A percentile compares a stretch with the other conserved stretches of the same genome.
phyloP scores from a whole-genome alignment of 2,888 invertebrate species.

The Crioceris asparagi region DNA sequence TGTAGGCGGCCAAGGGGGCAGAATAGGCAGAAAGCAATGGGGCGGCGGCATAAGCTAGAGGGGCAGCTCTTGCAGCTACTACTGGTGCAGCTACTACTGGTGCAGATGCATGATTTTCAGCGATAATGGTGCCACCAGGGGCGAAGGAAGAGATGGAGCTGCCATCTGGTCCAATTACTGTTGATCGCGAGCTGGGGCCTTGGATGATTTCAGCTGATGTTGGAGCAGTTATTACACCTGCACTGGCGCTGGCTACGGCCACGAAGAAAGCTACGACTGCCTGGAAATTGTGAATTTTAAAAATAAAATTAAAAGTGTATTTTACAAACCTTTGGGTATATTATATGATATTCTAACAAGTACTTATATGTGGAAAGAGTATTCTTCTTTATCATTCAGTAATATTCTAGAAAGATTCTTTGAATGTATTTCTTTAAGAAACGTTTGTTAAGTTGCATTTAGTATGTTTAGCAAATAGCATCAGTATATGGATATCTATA shows the following conservation, averaged over 20 bases:
- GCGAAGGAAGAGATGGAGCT: constrained; percentile 26
- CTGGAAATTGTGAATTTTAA: constrained; percentile 6
- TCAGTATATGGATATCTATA: too few relatives aligned
- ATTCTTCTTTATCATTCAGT: neutral
- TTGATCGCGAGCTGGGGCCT: constrained; percentile 27
- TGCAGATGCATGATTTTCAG: constrained; percentile 18
- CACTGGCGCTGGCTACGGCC: constrained; percentile 23
- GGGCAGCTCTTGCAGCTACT: constrained; percentile 10
- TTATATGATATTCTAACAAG: neutral
- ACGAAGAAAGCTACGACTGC: constrained; percentile 14
- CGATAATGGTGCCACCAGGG: constrained; percentile 26
- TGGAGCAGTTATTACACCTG: constrained; percentile 8
- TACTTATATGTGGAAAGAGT: neutral
- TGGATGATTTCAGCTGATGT: constrained; percentile 24
- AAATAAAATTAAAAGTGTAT: neutral
- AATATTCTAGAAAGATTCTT: too few relatives aligned
- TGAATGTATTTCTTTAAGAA: neutral
- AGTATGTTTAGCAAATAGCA: too few relatives aligned
- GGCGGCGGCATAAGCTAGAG: constrained; percentile 12
- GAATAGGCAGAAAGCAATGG: constrained; percentile 10
- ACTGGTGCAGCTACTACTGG: constrained; percentile 15
- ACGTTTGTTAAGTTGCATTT: neutral
- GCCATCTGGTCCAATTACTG: constrained; percentile 25
- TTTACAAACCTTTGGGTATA: neutral
- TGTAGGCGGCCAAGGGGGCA: constrained; percentile 12